Percentiles rank a stretch among this genome's conserved stretches.
Evolutionary conservation across 1,140 invertebrate genomes (phyloP).

Genomic region (Mamestra configurata): DNA sequence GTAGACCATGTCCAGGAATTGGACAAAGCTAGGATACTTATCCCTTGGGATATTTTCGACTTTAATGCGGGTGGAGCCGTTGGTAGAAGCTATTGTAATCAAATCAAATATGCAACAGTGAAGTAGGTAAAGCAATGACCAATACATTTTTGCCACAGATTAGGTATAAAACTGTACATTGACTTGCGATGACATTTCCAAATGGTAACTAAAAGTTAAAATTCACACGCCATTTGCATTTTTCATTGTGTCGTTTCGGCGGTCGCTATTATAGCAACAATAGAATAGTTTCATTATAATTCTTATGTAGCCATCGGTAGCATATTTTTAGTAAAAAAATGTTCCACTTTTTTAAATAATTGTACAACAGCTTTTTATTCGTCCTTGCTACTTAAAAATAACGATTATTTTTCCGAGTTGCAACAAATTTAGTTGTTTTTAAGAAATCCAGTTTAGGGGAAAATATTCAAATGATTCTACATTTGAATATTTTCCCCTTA

Average conservation of each 20-base stretch:
- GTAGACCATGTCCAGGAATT: too few species aligned
- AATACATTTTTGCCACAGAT: neutral
- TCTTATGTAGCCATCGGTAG: conserved; percentile 10
- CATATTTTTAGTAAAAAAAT: conserved; percentile 14
- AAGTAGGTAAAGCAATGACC: too few species aligned
- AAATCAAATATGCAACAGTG: too few species aligned
- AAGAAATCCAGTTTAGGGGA: neutral
- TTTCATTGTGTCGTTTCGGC: conserved; percentile 28
- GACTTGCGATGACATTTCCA: conserved; percentile 45
- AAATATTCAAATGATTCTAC: neutral
- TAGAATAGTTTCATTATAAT: conserved; percentile 30
- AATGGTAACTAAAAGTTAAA: conserved; percentile 40
- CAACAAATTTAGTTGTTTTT: neutral
- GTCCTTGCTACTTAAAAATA: conserved; percentile 13
- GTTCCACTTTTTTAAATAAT: conserved; percentile 1
- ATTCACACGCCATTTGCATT: conserved; percentile 48
- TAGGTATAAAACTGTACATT: conserved; percentile 44
- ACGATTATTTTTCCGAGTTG: too few species aligned
- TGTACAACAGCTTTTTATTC: neutral
- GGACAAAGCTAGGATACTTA: too few species aligned
- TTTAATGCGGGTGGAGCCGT: too few species aligned
- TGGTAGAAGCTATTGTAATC: too few species aligned
- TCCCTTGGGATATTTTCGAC: too few species aligned
- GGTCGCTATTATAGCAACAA: conserved; percentile 24
- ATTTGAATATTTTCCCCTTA: too few species aligned